These are phyloP conservation scores for Pluvialis apricaria DNA, from an alignment of 2,113 vertebrate species.

Conservation along the genomic window DNA sequence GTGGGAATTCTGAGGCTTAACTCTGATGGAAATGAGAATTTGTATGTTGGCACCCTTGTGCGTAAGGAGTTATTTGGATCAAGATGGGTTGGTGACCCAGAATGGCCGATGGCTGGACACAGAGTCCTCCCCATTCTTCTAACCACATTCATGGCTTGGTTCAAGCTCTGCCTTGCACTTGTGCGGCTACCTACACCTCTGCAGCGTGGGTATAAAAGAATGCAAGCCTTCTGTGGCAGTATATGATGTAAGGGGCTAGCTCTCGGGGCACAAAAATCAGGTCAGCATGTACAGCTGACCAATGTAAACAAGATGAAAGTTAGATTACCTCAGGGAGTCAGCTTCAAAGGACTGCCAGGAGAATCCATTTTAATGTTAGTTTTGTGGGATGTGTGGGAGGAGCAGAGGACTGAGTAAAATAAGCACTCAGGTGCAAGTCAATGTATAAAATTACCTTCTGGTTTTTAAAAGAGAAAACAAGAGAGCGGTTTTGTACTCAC, in stretches of 20 bases:
- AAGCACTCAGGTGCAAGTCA: background rate
- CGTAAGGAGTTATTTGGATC: fast-evolving
- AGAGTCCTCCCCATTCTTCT: background rate
- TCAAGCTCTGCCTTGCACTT: background rate
- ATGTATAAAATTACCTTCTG: background rate
- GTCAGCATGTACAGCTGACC: background rate
- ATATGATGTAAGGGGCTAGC: fast-evolving
- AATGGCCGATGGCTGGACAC: background rate
- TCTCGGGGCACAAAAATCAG: background rate
- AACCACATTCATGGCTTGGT: background rate
- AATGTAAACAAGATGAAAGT: background rate
- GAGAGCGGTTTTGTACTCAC: background rate
- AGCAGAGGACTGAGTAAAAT: background rate
- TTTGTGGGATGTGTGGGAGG: background rate
- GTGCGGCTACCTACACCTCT: background rate
- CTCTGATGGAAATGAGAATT: background rate
- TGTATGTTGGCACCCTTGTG: fast-evolving
- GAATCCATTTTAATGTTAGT: background rate
- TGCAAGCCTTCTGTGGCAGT: fast-evolving
- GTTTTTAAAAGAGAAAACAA: background rate
- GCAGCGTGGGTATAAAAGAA: background rate
- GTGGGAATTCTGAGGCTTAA: background rate
- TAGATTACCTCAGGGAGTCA: background rate
- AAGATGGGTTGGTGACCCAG: background rate
- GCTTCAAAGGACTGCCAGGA: background rate